phyloP scores from a whole-genome alignment of 2,888 invertebrate species.

The Stramonita haemastoma region DNA sequence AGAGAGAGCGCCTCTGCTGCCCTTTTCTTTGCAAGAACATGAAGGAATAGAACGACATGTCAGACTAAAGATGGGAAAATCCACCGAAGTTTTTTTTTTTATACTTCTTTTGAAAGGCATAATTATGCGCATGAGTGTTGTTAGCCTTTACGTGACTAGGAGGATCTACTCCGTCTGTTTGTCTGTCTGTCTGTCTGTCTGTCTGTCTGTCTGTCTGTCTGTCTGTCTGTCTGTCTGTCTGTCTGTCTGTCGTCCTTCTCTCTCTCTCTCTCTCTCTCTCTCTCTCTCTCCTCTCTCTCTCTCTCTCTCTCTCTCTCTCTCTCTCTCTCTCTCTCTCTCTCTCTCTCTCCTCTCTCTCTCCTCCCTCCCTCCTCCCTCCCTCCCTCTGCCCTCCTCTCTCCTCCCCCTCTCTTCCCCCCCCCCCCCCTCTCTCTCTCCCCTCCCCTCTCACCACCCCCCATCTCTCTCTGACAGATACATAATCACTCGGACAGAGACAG shows the following conservation, averaged over 20 bases:
- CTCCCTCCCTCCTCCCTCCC: background rate
- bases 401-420: conserved; percentile 15
- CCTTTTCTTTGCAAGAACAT: too few species aligned
- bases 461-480: background rate
- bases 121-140: too few species aligned
- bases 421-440: conserved; percentile 24
- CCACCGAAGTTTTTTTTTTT: too few species aligned
- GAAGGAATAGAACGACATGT: too few species aligned
- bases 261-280: background rate
- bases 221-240: background rate
- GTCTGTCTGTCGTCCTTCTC: background rate
- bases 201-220: background rate
- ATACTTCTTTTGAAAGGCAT: too few species aligned
- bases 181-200: too few species aligned
- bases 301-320: background rate
- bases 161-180: too few species aligned
- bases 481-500: too few species aligned
- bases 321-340: background rate
- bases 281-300: background rate
- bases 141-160: too few species aligned
- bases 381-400: background rate
- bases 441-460: background rate
- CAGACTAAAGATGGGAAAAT: too few species aligned
- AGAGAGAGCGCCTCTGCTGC: too few species aligned
- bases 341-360: background rate